phyloP scores from a whole-genome alignment of 2,113 vertebrate species.

The Hypomesus transpacificus region DNA sequence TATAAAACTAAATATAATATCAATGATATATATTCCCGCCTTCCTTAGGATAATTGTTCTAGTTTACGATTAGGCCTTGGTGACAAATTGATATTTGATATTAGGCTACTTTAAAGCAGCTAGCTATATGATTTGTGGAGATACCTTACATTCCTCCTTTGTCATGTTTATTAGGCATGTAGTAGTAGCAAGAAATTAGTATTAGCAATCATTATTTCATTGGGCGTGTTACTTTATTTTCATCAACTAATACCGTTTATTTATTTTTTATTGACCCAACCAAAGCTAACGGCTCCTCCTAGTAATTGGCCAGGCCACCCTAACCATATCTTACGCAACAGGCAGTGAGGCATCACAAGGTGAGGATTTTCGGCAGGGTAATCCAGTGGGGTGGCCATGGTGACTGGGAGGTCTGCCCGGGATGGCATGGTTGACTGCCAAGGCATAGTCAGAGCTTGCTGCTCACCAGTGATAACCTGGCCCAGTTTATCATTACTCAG shows the following conservation, averaged over 20 bases:
- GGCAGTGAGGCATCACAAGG: constrained; percentile 3
- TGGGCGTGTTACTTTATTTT: too few relatives aligned
- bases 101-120: too few relatives aligned
- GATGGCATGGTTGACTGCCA: background rate
- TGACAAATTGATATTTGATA: too few relatives aligned
- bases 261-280: background rate
- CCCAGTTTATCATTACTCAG: too few relatives aligned
- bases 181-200: too few relatives aligned
- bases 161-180: too few relatives aligned
- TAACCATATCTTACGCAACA: background rate
- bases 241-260: background rate
- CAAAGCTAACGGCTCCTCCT: background rate
- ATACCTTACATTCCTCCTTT: too few relatives aligned
- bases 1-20: background rate
- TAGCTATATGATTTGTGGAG: too few relatives aligned
- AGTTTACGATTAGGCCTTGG: too few relatives aligned
- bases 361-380: background rate
- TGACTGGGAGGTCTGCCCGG: background rate
- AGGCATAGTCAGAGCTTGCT: background rate
- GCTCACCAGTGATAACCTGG: background rate
- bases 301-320: background rate
- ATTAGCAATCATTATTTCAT: too few relatives aligned
- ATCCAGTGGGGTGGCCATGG: background rate
- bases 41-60: too few relatives aligned
- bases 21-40: too few relatives aligned